Base-by-base conservation (phyloP, 2,113 vertebrate genomes). In the Myanophis thanlyinensis region DNA sequence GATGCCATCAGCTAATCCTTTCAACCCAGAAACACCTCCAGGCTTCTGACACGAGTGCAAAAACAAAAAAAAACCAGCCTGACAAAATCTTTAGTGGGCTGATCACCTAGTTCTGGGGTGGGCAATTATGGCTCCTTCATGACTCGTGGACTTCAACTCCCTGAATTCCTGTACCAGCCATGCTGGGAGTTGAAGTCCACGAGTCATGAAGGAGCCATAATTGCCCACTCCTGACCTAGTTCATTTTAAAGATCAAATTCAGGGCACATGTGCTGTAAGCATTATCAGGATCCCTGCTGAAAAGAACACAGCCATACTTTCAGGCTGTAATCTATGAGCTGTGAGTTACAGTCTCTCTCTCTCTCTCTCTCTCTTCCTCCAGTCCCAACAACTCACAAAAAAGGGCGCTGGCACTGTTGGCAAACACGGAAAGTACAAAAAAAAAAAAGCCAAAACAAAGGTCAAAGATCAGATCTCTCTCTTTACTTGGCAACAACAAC, bases 171-270 rank as follows among this genome's bases (percentile, higher is more conserved):
- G n/a, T n/a, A n/a, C n/a, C n/a, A n/a, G n/a, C n/a, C n/a, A n/a
- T n/a, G n/a, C n/a, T n/a, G n/a, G n/a, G n/a, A n/a, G n/a, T n/a
- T n/a, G n/a, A n/a, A n/a, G n/a, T n/a, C n/a, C n/a, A n/a, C n/a
- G n/a, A n/a, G n/a, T n/a, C n/a, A n/a, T n/a, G n/a, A n/a, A n/a
- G n/a, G n/a, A n/a, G n/a, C n/a, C n/a, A n/a, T n/a, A n/a, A n/a
- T n/a, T n/a, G n/a, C n/a, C n/a, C n/a, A n/a, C n/a, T n/a, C n/a
- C n/a, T n/a, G n/a, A 73, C 67, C 15, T 73, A 73, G 15, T 73
- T 73, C 67, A 6, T 73, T 73, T 73, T 95, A 49, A 73, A 80
- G 20, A 90, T 80, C 91, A 94, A 95, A 87, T 93, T 2, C 48
- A 89, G 88, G 56, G 59, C 1, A 67, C 1, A 44, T 0, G 93